phyloP scores from a whole-genome alignment of 2,797 vertebrate species.

The Balearica regulorum region DNA sequence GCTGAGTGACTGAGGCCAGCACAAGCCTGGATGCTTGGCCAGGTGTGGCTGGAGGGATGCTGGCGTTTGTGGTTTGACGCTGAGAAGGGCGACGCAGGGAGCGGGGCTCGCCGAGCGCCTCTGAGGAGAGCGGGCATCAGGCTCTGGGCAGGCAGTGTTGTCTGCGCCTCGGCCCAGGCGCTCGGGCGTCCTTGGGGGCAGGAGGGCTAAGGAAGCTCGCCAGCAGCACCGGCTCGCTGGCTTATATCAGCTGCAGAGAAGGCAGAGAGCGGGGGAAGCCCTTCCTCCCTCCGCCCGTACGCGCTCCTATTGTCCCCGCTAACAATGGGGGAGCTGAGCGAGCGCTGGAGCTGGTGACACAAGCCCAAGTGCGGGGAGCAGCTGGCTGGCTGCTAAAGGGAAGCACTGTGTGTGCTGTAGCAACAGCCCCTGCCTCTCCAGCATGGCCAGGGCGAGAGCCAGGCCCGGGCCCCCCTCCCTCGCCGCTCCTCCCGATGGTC shows the following conservation, averaged over 20 bases:
- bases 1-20: neutral
- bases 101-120: neutral
- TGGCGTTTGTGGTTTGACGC: rapidly evolving
- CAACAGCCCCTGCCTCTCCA: neutral
- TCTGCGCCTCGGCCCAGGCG: rapidly evolving
- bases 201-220: neutral
- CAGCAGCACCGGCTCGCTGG: rapidly evolving
- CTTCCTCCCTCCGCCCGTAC: neutral
- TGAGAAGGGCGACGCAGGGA: rapidly evolving
- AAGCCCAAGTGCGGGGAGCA: neutral
- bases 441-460: neutral
- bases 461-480: neutral
- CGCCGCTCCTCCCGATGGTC: neutral
- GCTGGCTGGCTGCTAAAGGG: constrained; percentile 36
- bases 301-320: neutral
- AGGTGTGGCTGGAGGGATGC: neutral
- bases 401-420: neutral
- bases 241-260: neutral
- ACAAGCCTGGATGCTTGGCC: rapidly evolving
- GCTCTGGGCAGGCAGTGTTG: too few species aligned
- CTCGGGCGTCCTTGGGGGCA: too few species aligned
- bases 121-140: too few species aligned
- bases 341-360: neutral
- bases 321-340: neutral
- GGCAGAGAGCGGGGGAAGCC: neutral